Conservation (phyloP, 2,797 vertebrate genomes). For the Taenioides sp. region DNA sequence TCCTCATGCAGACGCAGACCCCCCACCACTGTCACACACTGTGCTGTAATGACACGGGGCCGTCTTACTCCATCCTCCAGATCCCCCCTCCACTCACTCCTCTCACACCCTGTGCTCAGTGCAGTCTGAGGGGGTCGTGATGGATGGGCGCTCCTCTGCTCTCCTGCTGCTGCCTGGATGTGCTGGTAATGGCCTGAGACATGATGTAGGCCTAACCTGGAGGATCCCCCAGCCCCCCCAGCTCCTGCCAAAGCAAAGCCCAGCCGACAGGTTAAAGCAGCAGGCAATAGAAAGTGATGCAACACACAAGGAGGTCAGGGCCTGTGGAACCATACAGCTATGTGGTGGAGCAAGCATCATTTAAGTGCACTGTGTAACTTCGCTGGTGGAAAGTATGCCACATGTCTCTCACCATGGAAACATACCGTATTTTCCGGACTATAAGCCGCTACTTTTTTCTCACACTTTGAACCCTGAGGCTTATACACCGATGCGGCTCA, state of each 20-base stretch:
- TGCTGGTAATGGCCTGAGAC: constrained; percentile 77
- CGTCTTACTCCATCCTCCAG: not conserved
- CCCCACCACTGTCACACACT: not conserved
- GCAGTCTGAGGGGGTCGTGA: constrained; percentile 57
- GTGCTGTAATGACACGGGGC: not conserved
- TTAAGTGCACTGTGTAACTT: not conserved
- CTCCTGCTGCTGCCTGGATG: constrained; percentile 55
- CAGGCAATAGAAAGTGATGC: constrained; percentile 21
- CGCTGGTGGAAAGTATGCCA: too few relatives aligned
- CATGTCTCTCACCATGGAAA: too few relatives aligned
- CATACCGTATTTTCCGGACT: too few relatives aligned
- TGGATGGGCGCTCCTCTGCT: constrained; percentile 57
- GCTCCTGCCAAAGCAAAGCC: constrained; percentile 33
- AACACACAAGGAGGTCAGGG: not conserved
- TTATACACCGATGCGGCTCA: too few relatives aligned
- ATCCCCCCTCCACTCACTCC: not conserved
- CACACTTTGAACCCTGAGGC: too few relatives aligned
- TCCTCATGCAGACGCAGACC: not conserved
- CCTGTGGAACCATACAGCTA: constrained; percentile 4
- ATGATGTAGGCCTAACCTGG: constrained; percentile 63
- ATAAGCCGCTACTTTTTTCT: too few relatives aligned
- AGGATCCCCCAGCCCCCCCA: constrained; percentile 31
- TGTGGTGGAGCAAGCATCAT: not conserved
- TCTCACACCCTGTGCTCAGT: not conserved
- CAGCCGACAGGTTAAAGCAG: constrained; percentile 49